phyloP scores from a whole-genome alignment of 2,113 vertebrate genomes.

The Daboia siamensis region DNA sequence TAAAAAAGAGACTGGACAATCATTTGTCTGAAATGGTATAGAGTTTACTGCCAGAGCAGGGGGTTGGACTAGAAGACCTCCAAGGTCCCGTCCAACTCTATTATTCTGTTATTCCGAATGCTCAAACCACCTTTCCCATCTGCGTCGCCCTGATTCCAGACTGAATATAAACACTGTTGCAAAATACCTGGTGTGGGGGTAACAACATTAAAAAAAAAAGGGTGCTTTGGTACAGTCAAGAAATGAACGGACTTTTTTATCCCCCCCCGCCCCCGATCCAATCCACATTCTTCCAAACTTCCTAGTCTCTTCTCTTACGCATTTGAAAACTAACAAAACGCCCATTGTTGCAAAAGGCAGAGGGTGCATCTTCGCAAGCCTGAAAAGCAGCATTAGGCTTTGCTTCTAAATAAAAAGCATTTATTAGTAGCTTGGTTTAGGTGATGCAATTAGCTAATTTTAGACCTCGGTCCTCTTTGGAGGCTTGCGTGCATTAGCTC shows the following conservation, averaged over 20 bases:
- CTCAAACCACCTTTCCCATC: conserved; percentile 48
- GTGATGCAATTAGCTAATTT: too few relatives aligned
- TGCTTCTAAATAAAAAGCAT: too few relatives aligned
- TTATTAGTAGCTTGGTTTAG: too few relatives aligned
- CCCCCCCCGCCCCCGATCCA: background rate
- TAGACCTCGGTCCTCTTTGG: too few relatives aligned
- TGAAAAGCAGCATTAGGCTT: too few relatives aligned
- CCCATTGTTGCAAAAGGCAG: background rate
- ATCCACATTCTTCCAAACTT: conserved; percentile 13
- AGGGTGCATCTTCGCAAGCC: too few relatives aligned
- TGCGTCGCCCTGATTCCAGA: conserved; percentile 31
- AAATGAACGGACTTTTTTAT: conserved; percentile 44
- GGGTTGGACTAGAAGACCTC: too few relatives aligned
- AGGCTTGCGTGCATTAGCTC: too few relatives aligned
- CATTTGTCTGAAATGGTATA: too few relatives aligned
- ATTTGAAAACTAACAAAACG: conserved; percentile 15
- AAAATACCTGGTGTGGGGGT: conserved; percentile 45
- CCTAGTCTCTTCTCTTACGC: conserved; percentile 32
- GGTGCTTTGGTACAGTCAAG: conserved; percentile 29
- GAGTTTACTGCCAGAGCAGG: too few relatives aligned
- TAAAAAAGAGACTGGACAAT: too few relatives aligned
- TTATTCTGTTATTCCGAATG: background rate
- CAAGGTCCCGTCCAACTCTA: too few relatives aligned
- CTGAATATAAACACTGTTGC: conserved; percentile 24
- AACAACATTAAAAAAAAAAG: conserved; percentile 42